Evolutionary conservation across 2,797 vertebrate species (phyloP).

Genomic region (Gallinago stenura): DNA sequence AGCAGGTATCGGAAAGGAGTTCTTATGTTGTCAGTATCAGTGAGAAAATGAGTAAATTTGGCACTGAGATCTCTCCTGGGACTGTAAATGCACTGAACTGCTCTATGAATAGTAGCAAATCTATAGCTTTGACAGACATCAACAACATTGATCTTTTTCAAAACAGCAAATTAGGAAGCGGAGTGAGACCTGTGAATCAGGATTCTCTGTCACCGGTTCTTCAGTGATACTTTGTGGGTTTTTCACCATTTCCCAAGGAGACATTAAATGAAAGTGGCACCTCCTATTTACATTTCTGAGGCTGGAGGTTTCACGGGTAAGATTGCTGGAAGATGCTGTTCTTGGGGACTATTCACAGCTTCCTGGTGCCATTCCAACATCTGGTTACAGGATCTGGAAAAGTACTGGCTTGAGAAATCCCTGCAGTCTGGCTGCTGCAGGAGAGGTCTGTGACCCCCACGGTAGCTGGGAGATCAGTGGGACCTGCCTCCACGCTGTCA

Average conservation of each 20-base stretch:
- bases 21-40: background rate
- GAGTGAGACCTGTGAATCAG: background rate
- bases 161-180: background rate
- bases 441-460: background rate
- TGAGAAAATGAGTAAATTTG: background rate
- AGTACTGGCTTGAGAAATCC: no score
- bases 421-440: background rate
- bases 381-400: background rate
- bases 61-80: background rate
- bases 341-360: background rate
- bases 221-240: background rate
- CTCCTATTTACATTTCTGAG: background rate
- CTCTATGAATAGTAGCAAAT: background rate
- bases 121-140: background rate
- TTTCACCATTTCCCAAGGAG: background rate
- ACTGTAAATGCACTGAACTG: background rate
- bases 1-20: background rate
- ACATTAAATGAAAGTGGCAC: background rate
- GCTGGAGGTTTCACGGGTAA: background rate
- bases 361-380: background rate
- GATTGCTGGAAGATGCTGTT: background rate
- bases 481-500: fast-evolving
- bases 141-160: background rate
- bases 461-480: fast-evolving
- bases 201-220: background rate